Percentiles rank a stretch among this genome's conserved stretches.
Evolutionary conservation across 1,140 invertebrate genomes (phyloP).

Genomic region (Teleogryllus occipitalis): DNA sequence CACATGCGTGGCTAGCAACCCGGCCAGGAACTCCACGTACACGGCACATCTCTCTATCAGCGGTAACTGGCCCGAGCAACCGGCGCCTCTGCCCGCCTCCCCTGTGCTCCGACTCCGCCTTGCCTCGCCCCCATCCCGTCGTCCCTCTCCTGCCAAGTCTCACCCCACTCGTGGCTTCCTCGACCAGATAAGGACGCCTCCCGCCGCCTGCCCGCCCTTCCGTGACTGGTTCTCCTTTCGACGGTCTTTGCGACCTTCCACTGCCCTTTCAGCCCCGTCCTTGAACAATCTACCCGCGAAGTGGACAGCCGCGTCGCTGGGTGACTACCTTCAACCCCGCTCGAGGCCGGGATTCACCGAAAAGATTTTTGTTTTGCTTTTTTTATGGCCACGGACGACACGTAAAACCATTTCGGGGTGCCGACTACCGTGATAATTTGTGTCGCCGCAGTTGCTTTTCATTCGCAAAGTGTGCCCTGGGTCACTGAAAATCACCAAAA

Average conservation of each 20-base stretch:
- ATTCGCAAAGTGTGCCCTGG: no score
- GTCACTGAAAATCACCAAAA: no score
- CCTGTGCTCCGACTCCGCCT: background rate
- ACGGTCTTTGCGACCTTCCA: background rate
- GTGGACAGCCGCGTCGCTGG: no score
- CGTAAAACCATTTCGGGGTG: no score
- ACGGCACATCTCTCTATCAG: conserved; percentile 37
- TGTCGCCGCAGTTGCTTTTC: no score
- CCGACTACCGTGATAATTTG: no score
- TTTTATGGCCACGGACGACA: no score
- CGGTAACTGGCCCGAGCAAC: conserved; percentile 33
- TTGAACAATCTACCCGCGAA: background rate
- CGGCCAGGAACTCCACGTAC: conserved; percentile 33
- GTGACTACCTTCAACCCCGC: background rate
- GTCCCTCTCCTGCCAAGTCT: background rate
- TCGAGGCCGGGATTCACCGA: background rate
- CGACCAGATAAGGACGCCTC: background rate
- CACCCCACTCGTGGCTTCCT: background rate
- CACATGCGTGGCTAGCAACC: conserved; percentile 35
- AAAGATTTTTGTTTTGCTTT: no score
- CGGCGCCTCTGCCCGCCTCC: background rate
- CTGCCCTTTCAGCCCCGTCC: background rate
- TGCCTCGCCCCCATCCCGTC: background rate
- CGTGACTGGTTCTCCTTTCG: background rate
- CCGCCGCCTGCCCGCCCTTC: background rate